phyloP scores from a whole-genome alignment of 2,888 invertebrate genomes.

The Diloba caeruleocephala region DNA sequence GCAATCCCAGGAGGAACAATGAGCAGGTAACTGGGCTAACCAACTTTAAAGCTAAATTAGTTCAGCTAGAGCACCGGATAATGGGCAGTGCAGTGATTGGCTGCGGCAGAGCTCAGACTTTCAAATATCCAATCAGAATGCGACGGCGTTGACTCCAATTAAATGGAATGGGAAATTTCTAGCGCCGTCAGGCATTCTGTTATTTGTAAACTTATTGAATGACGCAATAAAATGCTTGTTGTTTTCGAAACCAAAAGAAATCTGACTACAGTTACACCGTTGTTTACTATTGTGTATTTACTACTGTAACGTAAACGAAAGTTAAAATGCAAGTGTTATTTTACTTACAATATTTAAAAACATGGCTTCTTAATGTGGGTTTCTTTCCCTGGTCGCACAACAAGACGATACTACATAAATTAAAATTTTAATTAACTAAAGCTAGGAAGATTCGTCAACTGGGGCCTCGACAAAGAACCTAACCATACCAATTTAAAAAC shows the following conservation, averaged over 20 bases:
- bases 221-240: slow-evolving; percentile 42
- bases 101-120: slow-evolving; percentile 33
- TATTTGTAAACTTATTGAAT: slow-evolving; percentile 47
- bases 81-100: slow-evolving; percentile 48
- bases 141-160: slow-evolving; percentile 45
- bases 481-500: too few relatives aligned
- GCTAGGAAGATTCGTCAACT: too few relatives aligned
- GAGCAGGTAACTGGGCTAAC: slow-evolving; percentile 48
- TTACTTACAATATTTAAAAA: too few relatives aligned
- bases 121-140: slow-evolving; percentile 49
- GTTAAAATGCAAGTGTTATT: neutral
- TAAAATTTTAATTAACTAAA: too few relatives aligned
- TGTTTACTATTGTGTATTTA: slow-evolving; percentile 13
- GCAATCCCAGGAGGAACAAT: slow-evolving; percentile 44
- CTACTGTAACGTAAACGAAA: slow-evolving; percentile 2
- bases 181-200: slow-evolving; percentile 43
- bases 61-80: slow-evolving; percentile 43
- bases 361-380: too few relatives aligned
- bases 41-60: slow-evolving; percentile 54
- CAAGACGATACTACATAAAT: too few relatives aligned
- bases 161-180: slow-evolving; percentile 50
- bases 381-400: too few relatives aligned
- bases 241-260: slow-evolving; percentile 35
- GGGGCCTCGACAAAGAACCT: too few relatives aligned
- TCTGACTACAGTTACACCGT: slow-evolving; percentile 18